These are phyloP conservation scores for Coccyzus lansbergi DNA, from an alignment of 2,797 vertebrate species.

Conservation along the genomic window DNA sequence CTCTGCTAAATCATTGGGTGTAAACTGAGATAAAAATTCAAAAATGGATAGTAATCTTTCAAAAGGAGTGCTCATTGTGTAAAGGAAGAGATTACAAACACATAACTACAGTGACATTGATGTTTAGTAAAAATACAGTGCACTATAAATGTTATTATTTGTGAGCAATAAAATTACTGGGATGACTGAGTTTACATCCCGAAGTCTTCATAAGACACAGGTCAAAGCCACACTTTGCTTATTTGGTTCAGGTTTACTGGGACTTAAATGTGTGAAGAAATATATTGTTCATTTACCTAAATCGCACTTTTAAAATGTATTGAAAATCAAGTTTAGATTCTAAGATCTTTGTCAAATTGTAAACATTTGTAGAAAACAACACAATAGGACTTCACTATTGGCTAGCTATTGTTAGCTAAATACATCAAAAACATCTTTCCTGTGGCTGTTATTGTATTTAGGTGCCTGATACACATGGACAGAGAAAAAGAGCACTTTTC, in stretches of 20 bases:
- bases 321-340: neutral
- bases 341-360: neutral
- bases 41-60: neutral
- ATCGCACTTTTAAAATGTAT: neutral
- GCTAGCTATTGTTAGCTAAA: neutral
- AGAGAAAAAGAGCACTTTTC: neutral
- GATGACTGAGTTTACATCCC: neutral
- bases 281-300: neutral
- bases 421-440: neutral
- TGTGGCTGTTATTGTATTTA: neutral
- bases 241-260: neutral
- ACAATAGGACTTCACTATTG: neutral
- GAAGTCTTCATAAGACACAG: neutral
- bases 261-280: neutral
- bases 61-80: neutral
- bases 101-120: neutral
- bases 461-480: neutral
- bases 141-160: neutral
- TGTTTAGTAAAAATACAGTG: neutral
- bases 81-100: neutral
- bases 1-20: neutral
- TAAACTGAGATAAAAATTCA: neutral
- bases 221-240: neutral
- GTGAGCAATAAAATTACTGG: neutral
- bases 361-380: neutral